Evolutionary conservation across 2,888 invertebrate genomes (phyloP).

Genomic region (Tipula lateralis): DNA sequence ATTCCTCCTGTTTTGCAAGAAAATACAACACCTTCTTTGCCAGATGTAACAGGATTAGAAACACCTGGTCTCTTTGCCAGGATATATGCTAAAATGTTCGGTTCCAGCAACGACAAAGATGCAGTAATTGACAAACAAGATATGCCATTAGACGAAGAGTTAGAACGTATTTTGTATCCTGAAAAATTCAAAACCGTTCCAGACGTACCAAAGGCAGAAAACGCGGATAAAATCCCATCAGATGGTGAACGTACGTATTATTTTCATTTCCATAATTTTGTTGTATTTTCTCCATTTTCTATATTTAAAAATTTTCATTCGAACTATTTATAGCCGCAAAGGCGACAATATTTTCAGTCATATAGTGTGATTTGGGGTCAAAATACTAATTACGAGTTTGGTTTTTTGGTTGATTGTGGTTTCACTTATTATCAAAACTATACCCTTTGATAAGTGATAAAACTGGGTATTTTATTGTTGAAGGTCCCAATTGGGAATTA

Average conservation of each 20-base stretch:
- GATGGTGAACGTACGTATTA: not conserved
- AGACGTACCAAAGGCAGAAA: not conserved
- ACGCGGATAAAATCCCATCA: not conserved
- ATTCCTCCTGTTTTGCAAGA: not conserved
- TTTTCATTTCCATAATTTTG: not conserved
- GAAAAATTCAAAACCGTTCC: constrained; percentile 33
- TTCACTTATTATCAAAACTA: not conserved
- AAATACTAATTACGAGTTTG: not conserved
- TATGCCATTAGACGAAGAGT: constrained; percentile 36
- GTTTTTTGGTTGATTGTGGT: not conserved
- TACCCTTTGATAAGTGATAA: not conserved
- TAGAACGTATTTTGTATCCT: constrained; percentile 41
- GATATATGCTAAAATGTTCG: constrained; percentile 24
- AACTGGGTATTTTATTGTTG: not conserved
- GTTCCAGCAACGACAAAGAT: not conserved
- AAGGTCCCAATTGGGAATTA: not conserved
- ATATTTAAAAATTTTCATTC: not conserved
- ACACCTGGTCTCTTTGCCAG: constrained; percentile 31
- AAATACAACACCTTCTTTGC: not conserved
- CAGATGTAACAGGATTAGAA: not conserved
- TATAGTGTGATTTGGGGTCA: not conserved
- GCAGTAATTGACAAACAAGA: constrained; percentile 6
- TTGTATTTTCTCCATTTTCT: constrained; percentile 13
- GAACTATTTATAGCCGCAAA: not conserved
- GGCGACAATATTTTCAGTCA: not conserved